Percentiles rank a stretch among this genome's conserved stretches.
Conservation (phyloP, 2,888 invertebrate species). For the Abscondita cerata region DNA sequence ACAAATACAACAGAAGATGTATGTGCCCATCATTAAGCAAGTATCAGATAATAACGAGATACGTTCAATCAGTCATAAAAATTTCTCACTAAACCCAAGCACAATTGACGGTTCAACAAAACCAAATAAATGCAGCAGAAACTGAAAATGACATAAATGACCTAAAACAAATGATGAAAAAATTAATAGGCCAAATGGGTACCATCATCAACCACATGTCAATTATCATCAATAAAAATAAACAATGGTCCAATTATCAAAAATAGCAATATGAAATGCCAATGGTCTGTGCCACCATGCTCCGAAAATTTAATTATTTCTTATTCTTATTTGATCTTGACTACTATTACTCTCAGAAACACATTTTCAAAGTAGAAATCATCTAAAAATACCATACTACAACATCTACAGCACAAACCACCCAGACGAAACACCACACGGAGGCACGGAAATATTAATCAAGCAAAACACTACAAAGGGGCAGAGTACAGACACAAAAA, state of each 20-base stretch:
- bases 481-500: not conserved
- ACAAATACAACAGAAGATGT: conserved; percentile 23
- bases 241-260: conserved; percentile 7
- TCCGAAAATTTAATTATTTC: not conserved
- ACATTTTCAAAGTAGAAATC: no score
- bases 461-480: conserved; percentile 9
- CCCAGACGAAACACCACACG: not conserved
- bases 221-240: not conserved
- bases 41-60: not conserved
- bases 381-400: not conserved
- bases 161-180: conserved; percentile 9
- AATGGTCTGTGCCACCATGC: no score
- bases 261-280: no score
- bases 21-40: conserved; percentile 8
- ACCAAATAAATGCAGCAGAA: not conserved
- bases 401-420: not conserved
- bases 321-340: not conserved
- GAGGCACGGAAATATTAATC: conserved; percentile 17
- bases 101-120: not conserved
- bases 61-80: no score
- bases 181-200: not conserved
- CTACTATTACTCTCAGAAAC: not conserved
- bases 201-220: no score
- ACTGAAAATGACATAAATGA: not conserved
- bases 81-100: conserved; percentile 5